phyloP scores from a whole-genome alignment of 2,888 invertebrate species.

The Xestobium rufovillosum region DNA sequence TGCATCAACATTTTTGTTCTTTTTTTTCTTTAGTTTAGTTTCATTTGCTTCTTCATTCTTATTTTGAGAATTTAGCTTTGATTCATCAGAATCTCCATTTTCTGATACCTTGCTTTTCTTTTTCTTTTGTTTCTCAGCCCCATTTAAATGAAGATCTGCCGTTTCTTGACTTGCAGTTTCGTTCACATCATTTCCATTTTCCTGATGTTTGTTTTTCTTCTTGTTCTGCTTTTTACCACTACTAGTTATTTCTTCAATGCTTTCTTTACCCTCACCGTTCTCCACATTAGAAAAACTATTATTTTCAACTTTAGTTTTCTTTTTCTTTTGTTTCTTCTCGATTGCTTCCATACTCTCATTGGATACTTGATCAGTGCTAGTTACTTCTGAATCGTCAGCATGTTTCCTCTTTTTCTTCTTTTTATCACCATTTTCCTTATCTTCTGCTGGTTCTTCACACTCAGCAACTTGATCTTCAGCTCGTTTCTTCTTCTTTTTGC shows the following conservation, averaged over 20 bases:
- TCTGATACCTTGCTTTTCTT: conserved; percentile 6
- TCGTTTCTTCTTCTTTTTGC: conserved; percentile 16
- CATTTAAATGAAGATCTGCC: conserved; percentile 1
- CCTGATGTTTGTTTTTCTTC: conserved; percentile 28
- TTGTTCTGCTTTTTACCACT: conserved; percentile 47
- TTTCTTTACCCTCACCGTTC: conserved; percentile 33
- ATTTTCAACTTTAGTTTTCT: conserved; percentile 40
- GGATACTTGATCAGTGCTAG: conserved; percentile 11
- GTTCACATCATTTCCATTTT: conserved; percentile 17
- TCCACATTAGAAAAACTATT: conserved; percentile 28
- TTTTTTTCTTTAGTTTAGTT: conserved; percentile 8
- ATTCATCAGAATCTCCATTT: conserved; percentile 5
- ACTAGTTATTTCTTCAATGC: conserved; percentile 37
- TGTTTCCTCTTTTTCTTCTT: conserved; percentile 44
- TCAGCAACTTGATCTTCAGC: conserved; percentile 18
- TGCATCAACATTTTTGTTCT: conserved; percentile 9
- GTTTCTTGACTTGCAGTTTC: conserved; percentile 8
- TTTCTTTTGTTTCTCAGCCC: background rate
- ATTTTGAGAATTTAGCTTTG: background rate
- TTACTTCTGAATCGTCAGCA: conserved; percentile 43
- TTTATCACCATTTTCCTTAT: conserved; percentile 25
- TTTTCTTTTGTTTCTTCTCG: conserved; percentile 35
- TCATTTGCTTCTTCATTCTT: background rate
- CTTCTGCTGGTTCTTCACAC: conserved; percentile 28
- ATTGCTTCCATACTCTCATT: conserved; percentile 7